Evolutionary conservation across 1,140 invertebrate species (phyloP).

Genomic region (Ridgeia piscesae): DNA sequence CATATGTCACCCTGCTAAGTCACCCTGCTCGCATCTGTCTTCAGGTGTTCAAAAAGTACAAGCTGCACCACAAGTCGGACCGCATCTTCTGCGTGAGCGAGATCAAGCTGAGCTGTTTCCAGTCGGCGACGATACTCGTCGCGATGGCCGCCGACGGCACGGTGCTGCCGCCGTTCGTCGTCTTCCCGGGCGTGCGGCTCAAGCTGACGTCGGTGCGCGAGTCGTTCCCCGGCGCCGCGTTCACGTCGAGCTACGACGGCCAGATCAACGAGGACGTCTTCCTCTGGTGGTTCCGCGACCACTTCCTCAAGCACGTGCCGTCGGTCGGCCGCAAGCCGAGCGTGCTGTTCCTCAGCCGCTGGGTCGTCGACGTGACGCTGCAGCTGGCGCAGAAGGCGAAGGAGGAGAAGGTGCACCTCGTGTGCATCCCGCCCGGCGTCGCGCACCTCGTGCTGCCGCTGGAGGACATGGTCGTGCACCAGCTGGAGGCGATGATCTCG

Average conservation of each 20-base stretch:
- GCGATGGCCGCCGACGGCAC: slow-evolving; percentile 24
- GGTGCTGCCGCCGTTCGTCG: slow-evolving; percentile 25
- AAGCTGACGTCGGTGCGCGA: slow-evolving; percentile 21
- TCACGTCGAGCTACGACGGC: slow-evolving; percentile 12
- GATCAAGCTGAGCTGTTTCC: background rate
- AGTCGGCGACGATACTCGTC: slow-evolving; percentile 16
- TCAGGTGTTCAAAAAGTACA: slow-evolving; percentile 20
- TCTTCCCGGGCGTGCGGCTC: slow-evolving; percentile 13
- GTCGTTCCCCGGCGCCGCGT: slow-evolving; percentile 23
- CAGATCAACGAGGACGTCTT: slow-evolving; percentile 16
- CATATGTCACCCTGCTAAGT: background rate
- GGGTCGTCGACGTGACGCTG: slow-evolving; percentile 2
- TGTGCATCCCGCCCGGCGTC: slow-evolving; percentile 12
- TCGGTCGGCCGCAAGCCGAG: background rate
- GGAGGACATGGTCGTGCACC: background rate
- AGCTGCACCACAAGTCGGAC: background rate
- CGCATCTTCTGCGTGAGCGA: slow-evolving; percentile 25
- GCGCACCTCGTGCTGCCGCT: slow-evolving; percentile 13
- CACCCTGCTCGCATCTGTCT: background rate
- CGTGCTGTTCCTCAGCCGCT: slow-evolving; percentile 13
- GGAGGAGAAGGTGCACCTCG: slow-evolving; percentile 15
- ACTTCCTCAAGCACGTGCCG: slow-evolving; percentile 23
- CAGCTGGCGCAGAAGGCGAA: slow-evolving; percentile 18
- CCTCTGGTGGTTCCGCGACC: slow-evolving; percentile 29
- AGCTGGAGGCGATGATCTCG: background rate